Evolutionary conservation across 2,888 invertebrate genomes (phyloP), one percentile per base, ranked within the genome.

Genomic region (Drosophila fungiperda): DNA sequence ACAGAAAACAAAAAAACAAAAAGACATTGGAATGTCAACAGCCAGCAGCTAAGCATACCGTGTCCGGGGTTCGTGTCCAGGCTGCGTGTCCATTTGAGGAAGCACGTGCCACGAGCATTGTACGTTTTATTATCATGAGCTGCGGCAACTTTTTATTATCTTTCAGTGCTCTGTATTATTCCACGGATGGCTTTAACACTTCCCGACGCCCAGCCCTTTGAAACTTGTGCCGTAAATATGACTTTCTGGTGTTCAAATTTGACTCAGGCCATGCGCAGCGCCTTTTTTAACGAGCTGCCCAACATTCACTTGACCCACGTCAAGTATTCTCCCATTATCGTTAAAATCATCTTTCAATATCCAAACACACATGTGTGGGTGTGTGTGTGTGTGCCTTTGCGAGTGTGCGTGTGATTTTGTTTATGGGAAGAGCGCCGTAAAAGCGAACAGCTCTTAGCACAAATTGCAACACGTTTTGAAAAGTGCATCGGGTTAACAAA

Each of bases 121-220:
- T 83, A 82, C 82, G 82, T 87, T 87, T 87, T 90, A 90, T 87
- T 87, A 87, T 86, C 85, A 87, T 78, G 82, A 89, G 89, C 70
- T 83, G 75, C 75, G 72, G 83, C 86, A 89, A 89, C 78, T 87
- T 87, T 85, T 89, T 89, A 89, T 89, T 86, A 86, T 89, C 88
- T 74, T 66, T 36, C 38, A 45, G 45, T 11, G 12, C 33, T 55
- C 50, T 8, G 17, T 38, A 55, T 33, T 57, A 20, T 58, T 36
- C 49, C 38, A 58, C 36, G 66, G 61, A 53, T 71, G 58, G 82
- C 89, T 87, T 86, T 76, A 89, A 89, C 81, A 85, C 90, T 89
- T 85, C 83, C 75, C 68, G 71, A 62, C 57, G 50, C 49, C 54
- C 52, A 55, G 60, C 61, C 72, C 64, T 60, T 29, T 50, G 42